A percentile compares a stretch with the other conserved stretches of the same genome.
Conservation (phyloP, 92 coral and sea anemone species). For the Palythoa grandiflora region DNA sequence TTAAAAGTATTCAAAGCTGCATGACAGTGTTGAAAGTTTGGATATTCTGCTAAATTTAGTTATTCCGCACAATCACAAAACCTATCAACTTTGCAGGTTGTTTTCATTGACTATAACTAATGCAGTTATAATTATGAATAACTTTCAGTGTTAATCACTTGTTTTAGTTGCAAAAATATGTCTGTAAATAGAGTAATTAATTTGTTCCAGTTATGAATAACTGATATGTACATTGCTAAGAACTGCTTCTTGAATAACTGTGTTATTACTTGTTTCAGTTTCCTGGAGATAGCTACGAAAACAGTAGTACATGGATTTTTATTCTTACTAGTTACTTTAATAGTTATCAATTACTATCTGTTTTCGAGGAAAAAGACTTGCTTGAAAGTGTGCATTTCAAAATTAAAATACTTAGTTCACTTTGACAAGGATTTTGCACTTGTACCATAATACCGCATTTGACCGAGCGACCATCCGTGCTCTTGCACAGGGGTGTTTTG, state of each 20-base stretch:
- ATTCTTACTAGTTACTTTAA: conserved; percentile 33
- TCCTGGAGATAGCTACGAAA: conserved; percentile 16
- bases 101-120: conserved; percentile 29
- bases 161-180: conserved; percentile 43
- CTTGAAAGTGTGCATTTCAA: conserved; percentile 42
- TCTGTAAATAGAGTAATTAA: conserved; percentile 36
- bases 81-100: conserved; percentile 21
- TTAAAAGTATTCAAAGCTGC: conserved; percentile 21
- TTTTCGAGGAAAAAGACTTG: conserved; percentile 36
- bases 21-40: conserved; percentile 37
- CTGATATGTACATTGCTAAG: neutral
- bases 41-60: conserved; percentile 37
- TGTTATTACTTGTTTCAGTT: conserved; percentile 10
- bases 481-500: too few relatives aligned
- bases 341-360: conserved; percentile 29
- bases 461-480: too few relatives aligned
- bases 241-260: conserved; percentile 13
- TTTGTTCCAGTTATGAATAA: conserved; percentile 42
- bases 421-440: conserved; percentile 31
- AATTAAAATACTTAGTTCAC: conserved; percentile 30
- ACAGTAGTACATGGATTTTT: conserved; percentile 38
- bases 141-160: conserved; percentile 39
- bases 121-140: conserved; percentile 31
- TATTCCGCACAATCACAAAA: conserved; percentile 9
- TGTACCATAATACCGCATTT: conserved; percentile 7